phyloP scores from a whole-genome alignment of 2,113 vertebrate genomes.

The Hydropotes inermis region DNA sequence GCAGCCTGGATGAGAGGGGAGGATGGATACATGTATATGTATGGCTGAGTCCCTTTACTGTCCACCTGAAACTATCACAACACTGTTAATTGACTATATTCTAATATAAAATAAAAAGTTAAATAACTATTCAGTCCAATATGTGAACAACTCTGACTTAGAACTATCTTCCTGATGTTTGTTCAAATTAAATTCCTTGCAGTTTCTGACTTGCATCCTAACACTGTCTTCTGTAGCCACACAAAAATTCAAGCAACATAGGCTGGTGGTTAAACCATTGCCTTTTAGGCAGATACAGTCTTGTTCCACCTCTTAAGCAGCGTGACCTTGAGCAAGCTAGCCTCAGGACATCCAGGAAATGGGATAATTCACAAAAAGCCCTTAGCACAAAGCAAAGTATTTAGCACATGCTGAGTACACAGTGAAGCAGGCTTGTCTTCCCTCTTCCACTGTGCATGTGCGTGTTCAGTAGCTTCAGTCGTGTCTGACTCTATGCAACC shows the following conservation, averaged over 20 bases:
- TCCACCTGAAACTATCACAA: not conserved
- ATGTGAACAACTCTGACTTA: not conserved
- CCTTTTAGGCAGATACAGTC: not conserved
- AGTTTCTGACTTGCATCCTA: not conserved
- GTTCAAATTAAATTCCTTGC: not conserved
- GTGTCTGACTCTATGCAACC: accelerated
- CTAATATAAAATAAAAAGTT: not conserved
- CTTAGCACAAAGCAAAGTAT: too few species aligned
- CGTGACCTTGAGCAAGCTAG: not conserved
- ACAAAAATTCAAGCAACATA: not conserved
- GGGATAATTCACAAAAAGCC: not conserved
- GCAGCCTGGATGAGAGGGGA: not conserved
- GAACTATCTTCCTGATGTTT: not conserved
- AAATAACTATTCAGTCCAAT: not conserved
- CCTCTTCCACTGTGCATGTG: not conserved
- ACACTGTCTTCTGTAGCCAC: not conserved
- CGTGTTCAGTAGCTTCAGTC: not conserved
- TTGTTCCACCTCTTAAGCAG: not conserved
- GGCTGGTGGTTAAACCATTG: not conserved
- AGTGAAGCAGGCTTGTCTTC: not conserved
- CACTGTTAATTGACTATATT: not conserved
- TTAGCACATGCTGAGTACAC: accelerated
- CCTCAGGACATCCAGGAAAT: not conserved
- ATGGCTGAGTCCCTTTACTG: not conserved
- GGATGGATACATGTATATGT: not conserved